Conservation (phyloP, 2,888 invertebrate species). For the Polyommatus iphigenia region DNA sequence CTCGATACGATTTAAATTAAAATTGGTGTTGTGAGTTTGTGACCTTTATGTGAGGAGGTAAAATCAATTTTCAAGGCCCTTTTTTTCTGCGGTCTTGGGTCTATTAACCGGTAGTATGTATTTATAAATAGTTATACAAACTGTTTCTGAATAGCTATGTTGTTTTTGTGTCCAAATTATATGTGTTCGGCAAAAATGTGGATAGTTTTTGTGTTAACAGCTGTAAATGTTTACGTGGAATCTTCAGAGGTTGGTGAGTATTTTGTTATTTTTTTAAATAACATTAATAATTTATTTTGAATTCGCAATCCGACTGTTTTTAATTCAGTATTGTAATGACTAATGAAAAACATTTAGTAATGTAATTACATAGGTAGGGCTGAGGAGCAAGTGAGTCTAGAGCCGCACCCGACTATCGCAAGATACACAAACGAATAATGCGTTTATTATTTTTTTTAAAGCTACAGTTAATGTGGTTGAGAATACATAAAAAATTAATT, state of each 20-base stretch:
- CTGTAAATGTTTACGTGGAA: not conserved
- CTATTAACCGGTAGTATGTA: not conserved
- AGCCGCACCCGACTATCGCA: no score
- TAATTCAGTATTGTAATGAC: no score
- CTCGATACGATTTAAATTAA: not conserved
- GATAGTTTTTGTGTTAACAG: not conserved
- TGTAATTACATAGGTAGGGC: no score
- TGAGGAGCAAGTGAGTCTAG: no score
- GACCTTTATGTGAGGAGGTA: not conserved
- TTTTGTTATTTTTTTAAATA: not conserved
- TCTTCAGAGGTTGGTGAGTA: not conserved
- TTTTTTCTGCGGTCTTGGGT: not conserved
- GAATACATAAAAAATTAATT: no score
- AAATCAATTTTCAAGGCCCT: not conserved
- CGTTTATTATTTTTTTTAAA: no score
- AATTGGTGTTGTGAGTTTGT: not conserved
- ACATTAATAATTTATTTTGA: not conserved
- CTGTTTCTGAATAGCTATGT: not conserved
- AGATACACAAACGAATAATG: no score
- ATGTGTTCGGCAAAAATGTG: not conserved
- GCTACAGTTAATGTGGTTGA: no score
- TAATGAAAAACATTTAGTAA: no score
- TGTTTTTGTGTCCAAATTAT: not conserved
- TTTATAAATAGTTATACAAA: not conserved
- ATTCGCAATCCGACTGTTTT: not conserved